Evolutionary conservation across 1,140 invertebrate species (phyloP), one percentile per base, ranked within the genome.

Genomic region (Muscidifurax raptorellus): DNA sequence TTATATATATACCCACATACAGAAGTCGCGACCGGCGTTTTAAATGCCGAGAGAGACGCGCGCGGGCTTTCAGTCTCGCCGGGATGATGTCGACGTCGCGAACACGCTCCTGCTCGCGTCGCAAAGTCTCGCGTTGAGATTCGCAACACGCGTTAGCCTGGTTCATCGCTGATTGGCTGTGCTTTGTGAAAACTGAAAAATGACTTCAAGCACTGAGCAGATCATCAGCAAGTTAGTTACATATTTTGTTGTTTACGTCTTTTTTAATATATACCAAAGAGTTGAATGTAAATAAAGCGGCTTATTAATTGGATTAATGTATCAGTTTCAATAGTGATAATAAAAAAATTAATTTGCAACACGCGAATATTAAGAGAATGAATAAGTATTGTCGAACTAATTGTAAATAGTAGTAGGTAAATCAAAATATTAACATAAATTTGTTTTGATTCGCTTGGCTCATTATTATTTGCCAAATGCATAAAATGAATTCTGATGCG

Each of bases 161-260:
- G 15, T 59, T 59, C 52, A n/a, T 59, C 13, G 30, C 40, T 30
- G 64, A 22, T 44, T 67, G 30, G 32, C 52, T 25, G 30, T 36
- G 18, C 52, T 3, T n/a, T 18, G 59, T 64, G 52, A 59, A 59
- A 59, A 59, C 27, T 1, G 22, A 18, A 74, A 32, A 67, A 84
- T 84, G 82, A 36, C 67, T 10, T 64, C 13, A 22, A 79, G 67
- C 32, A 64, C 82, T 66, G 76, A 84, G 28, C 82, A 74, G 15
- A 84, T 84, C 15, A 64, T 84, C 40, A 28, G 18, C 76, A 84
- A 84, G 82, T 84, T 78, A 79, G 82, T 84, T 59, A 47, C 18
- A 27, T 0, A 47, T 47, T 18, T n/a, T 44, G 22, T 59, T 22
- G 18, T 22, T 59, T 59, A 1, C 5, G 22, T 59, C 15, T 7